Evolutionary conservation across 2,888 invertebrate species (phyloP), one percentile per base, ranked within the genome.

Genomic region (Phyto melanocephala): DNA sequence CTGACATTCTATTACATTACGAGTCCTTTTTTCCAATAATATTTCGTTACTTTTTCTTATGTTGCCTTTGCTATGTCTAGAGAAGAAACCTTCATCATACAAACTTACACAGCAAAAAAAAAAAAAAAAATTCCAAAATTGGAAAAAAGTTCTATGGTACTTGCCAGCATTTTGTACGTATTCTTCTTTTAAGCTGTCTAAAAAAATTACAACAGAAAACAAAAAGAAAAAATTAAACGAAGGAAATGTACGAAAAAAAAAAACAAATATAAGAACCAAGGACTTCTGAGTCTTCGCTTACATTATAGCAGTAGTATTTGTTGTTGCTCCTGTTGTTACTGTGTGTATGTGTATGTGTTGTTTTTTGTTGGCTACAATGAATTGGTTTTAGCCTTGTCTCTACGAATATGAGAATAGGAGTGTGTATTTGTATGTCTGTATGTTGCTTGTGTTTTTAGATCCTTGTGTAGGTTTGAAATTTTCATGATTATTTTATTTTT

Each of bases 101-200:
- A 52, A 63, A 72, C 22, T 15, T 45, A 58, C 54, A 54, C 7
- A 47, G n/a, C 2, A 47, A 50, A 17, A 56, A 45, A 63, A 54
- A 54, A 45, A 45, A 11, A 42, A 15, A 42, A 28, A 72, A 71
- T 45, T 35, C 10, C 15, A 42, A 76, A 17, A 11, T 1, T 10
- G 13, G 7, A 40, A 68, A 81, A 81, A 81, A 75, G 42, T 63
- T 75, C 63, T 63, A 68, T 75, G 78, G 65, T 56, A 72, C 74
- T 77, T 81, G 81, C 74, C 81, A 81, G 78, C 81, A 78, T 78
- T 81, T 81, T 78, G 47, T 65, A 78, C 70, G 70, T 75, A 56
- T 71, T 77, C 71, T 77, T 62, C 62, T 68, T 50, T 70, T 42
- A 70, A 78, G 81, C 74, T 81, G 81, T 74, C 78, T 58, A 78